phyloP scores from a whole-genome alignment of 2,888 invertebrate genomes.

The Coelogynopora nodosa region DNA sequence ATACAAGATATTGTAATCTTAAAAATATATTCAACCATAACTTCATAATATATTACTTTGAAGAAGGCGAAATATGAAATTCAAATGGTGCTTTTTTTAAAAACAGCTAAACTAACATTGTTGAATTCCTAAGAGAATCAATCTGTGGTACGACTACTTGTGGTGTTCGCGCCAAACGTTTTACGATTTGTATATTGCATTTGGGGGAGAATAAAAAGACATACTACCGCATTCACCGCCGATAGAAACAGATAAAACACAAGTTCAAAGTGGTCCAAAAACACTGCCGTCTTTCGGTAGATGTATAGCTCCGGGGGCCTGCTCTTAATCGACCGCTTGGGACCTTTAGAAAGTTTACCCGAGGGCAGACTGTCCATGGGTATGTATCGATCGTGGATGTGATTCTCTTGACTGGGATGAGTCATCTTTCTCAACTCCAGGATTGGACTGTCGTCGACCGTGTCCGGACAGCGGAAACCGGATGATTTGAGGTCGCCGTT shows the following conservation, averaged over 20 bases:
- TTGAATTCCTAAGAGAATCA: too few relatives aligned
- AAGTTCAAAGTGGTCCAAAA: slow-evolving; percentile 42
- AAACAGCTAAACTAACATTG: too few relatives aligned
- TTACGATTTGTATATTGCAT: neutral
- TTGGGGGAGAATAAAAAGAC: slow-evolving; percentile 41
- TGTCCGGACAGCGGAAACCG: slow-evolving; percentile 30
- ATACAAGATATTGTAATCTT: too few relatives aligned
- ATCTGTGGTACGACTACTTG: too few relatives aligned
- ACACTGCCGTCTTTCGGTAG: neutral
- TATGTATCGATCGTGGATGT: neutral
- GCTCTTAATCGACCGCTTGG: neutral
- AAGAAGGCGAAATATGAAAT: too few relatives aligned
- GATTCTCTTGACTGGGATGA: neutral
- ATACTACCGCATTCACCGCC: slow-evolving; percentile 38
- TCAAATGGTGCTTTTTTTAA: too few relatives aligned
- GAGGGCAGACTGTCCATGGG: neutral
- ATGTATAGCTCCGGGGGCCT: neutral
- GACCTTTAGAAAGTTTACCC: neutral
- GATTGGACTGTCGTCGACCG: slow-evolving; percentile 37
- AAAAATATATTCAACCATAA: too few relatives aligned
- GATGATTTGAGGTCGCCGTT: neutral
- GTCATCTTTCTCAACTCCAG: slow-evolving; percentile 5
- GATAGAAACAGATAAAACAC: slow-evolving; percentile 41
- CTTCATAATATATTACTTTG: too few relatives aligned
- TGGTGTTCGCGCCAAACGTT: neutral